Evolutionary conservation across 1,140 invertebrate species (phyloP), one percentile per base, ranked within the genome.

Genomic region (Leptopilina clavipes): DNA sequence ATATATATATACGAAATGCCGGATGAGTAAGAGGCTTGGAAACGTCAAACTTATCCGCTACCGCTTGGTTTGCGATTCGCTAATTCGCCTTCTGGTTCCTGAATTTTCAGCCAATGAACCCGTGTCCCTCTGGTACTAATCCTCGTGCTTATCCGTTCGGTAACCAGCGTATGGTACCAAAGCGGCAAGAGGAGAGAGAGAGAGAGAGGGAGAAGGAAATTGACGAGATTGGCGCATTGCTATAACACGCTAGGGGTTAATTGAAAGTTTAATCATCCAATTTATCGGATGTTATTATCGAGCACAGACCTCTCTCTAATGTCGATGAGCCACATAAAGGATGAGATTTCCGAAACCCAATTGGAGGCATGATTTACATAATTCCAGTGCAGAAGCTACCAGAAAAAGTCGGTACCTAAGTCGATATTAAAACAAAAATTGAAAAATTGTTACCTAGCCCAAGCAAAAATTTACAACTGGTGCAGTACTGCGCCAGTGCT

Each of bases 261-360:
- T 78, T 78, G 76, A 78, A 78, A 78, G 73, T 74, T 78, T 78
- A 78, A 78, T 78, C 76, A 40, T 71, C 45, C 72, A 77, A 74
- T 77, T 74, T 77, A 77, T 74, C 76, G 73, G 22, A 52, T 52
- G 71, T 73, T 76, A 76, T 76, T 72, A 48, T 65, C 56, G 59
- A 74, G 59, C 59, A 37, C 22, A 14, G 11, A 22, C 59, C 59
- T 65, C 56, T 65, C 56, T 9, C 37, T 31, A 65, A 65, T 65
- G 56, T 65, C 56, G 25, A 65, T 65, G 56, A 65, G 25, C 56
- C 56, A 65, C 56, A 65, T 65, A 25, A 65, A 22, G 22, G 56
- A 31, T 65, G 12, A 65, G 56, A 31, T 31, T n/a, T 25, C 1
- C 19, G 6, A 31, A n/a, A 37, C 14, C 25, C 10, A 14, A 65